Conservation (phyloP, 2,113 vertebrate genomes). For the Andinoacara biseriatus region DNA sequence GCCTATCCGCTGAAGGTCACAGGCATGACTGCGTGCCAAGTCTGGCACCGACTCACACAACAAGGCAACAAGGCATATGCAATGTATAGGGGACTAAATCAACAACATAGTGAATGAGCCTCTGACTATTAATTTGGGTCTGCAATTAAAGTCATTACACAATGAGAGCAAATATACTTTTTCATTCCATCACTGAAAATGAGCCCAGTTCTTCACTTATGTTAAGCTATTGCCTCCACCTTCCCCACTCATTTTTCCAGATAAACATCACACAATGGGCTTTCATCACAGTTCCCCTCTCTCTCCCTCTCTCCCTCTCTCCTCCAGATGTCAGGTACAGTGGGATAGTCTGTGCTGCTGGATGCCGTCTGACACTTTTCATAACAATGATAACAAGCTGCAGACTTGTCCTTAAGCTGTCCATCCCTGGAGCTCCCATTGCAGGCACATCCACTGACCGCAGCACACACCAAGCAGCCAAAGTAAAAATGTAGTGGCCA, state of each 20-base stretch:
- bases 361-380: constrained; percentile 80
- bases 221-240: constrained; percentile 26
- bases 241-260: constrained; percentile 60
- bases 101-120: constrained; percentile 41
- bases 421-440: constrained; percentile 46
- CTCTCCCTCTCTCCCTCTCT: constrained; percentile 27
- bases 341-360: constrained; percentile 75
- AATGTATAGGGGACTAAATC: constrained; percentile 62
- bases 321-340: constrained; percentile 80
- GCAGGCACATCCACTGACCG: constrained; percentile 44
- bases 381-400: constrained; percentile 80
- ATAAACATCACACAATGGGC: constrained; percentile 67
- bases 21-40: constrained; percentile 73
- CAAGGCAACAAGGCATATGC: constrained; percentile 67
- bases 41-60: constrained; percentile 74
- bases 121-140: constrained; percentile 53
- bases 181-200: constrained; percentile 52
- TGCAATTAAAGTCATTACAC: constrained; percentile 56
- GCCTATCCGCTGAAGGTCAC: constrained; percentile 82
- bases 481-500: neutral
- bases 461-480: constrained; percentile 15
- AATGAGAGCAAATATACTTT: constrained; percentile 49
- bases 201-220: constrained; percentile 28
- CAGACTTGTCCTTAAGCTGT: constrained; percentile 70
- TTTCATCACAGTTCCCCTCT: constrained; percentile 35